A percentile compares a stretch with the other conserved stretches of the same genome.
Evolutionary conservation across 2,113 vertebrate genomes (phyloP).

Genomic region (Callionymus lyra): DNA sequence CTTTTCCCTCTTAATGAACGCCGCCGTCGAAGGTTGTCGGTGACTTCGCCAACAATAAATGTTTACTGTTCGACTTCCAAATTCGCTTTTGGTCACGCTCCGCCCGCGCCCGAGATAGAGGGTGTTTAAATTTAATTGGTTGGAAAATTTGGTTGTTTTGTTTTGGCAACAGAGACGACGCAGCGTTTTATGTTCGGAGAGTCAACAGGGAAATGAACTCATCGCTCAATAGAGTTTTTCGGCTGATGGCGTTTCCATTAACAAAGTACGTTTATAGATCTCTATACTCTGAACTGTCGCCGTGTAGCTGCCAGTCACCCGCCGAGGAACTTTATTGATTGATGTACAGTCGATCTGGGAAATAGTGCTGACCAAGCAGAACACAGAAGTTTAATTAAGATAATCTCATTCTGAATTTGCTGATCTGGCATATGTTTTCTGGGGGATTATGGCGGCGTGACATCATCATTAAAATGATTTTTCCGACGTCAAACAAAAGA

Average conservation of each 20-base stretch:
- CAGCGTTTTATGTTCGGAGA: background rate
- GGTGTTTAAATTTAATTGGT: conserved; percentile 69
- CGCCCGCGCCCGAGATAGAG: conserved; percentile 33
- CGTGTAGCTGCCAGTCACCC: background rate
- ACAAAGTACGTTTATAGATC: conserved; percentile 67
- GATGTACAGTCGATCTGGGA: conserved; percentile 39
- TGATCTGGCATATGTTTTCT: conserved; percentile 15
- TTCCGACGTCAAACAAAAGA: conserved; percentile 23
- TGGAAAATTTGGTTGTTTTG: conserved; percentile 65
- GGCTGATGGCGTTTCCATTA: conserved; percentile 60
- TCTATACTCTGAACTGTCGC: background rate
- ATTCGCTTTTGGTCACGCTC: conserved; percentile 35
- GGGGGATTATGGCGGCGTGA: conserved; percentile 16
- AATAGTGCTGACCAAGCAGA: conserved; percentile 53
- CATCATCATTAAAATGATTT: conserved; percentile 20
- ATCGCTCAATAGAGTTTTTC: conserved; percentile 46
- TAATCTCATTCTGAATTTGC: background rate
- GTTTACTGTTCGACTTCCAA: conserved; percentile 50
- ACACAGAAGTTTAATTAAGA: too few species aligned
- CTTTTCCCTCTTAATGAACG: too few species aligned
- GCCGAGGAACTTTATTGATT: conserved; percentile 50
- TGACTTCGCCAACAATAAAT: conserved; percentile 49
- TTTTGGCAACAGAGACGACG: conserved; percentile 17
- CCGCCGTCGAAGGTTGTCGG: too few species aligned
- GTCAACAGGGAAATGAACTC: conserved; percentile 34